Conservation (phyloP, 35 echinoderm and acorn worm species). For the Patiria miniata region DNA sequence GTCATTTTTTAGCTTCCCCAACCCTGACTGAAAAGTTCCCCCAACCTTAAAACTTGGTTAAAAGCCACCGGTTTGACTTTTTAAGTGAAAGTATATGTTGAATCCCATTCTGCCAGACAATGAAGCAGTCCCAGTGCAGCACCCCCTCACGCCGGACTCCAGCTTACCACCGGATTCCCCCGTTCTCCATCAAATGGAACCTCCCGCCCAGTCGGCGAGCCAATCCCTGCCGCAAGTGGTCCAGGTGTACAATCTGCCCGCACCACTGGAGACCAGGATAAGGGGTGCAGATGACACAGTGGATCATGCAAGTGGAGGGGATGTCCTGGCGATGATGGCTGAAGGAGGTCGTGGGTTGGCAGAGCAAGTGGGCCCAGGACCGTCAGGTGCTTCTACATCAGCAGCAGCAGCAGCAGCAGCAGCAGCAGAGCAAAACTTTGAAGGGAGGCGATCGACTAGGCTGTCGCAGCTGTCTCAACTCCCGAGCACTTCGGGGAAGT, state of each 20-base stretch:
- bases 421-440: background rate
- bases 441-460: constrained; percentile 3
- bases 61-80: too few relatives aligned
- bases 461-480: background rate
- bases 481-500: background rate
- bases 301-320: background rate
- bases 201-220: constrained; percentile 24
- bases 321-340: background rate
- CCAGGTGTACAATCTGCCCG: background rate
- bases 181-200: constrained; percentile 39
- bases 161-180: constrained; percentile 42
- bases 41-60: too few relatives aligned
- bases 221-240: constrained; percentile 4
- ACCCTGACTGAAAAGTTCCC: too few relatives aligned
- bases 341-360: background rate
- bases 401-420: background rate
- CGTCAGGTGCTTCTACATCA: too few relatives aligned
- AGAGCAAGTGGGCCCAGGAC: background rate
- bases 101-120: constrained; percentile 47
- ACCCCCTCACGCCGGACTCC: constrained; percentile 66
- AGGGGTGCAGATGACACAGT: background rate
- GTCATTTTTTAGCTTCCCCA: too few relatives aligned
- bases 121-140: constrained; percentile 53
- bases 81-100: too few relatives aligned
- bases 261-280: constrained; percentile 5